Evolutionary conservation across 2,113 vertebrate genomes (phyloP).

Genomic region (Etia nguti): DNA sequence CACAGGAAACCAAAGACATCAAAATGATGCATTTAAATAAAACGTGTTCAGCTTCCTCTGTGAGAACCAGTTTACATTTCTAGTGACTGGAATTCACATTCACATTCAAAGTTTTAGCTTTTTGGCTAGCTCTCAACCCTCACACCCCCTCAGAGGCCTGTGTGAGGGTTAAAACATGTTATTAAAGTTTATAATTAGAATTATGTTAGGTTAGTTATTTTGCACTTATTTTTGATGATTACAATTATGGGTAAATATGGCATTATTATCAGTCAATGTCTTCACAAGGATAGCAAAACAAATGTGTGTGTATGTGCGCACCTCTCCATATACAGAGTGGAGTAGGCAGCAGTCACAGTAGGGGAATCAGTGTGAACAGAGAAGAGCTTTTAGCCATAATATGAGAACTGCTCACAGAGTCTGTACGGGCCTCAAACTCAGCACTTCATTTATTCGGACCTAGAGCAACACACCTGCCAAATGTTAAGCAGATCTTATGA

Average conservation of each 20-base stretch:
- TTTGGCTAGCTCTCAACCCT: background rate
- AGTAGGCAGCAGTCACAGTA: background rate
- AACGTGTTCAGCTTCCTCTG: background rate
- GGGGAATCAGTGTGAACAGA: background rate
- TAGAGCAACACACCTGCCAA: background rate
- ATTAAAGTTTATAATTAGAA: background rate
- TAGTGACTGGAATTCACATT: background rate
- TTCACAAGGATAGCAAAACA: background rate
- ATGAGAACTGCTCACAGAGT: background rate
- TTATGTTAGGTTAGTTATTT: background rate
- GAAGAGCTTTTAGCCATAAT: background rate
- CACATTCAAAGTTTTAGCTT: background rate
- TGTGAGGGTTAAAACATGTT: background rate
- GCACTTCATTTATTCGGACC: background rate
- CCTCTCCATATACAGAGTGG: background rate
- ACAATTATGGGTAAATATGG: background rate
- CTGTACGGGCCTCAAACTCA: background rate
- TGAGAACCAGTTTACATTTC: background rate
- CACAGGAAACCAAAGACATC: background rate
- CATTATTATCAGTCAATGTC: background rate
- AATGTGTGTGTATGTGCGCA: background rate
- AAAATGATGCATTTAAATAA: background rate
- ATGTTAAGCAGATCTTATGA: background rate
- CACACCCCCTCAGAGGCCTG: background rate
- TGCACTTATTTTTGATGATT: background rate